phyloP scores from a whole-genome alignment of 1,140 invertebrate species.

The Tetraneura akinire region DNA sequence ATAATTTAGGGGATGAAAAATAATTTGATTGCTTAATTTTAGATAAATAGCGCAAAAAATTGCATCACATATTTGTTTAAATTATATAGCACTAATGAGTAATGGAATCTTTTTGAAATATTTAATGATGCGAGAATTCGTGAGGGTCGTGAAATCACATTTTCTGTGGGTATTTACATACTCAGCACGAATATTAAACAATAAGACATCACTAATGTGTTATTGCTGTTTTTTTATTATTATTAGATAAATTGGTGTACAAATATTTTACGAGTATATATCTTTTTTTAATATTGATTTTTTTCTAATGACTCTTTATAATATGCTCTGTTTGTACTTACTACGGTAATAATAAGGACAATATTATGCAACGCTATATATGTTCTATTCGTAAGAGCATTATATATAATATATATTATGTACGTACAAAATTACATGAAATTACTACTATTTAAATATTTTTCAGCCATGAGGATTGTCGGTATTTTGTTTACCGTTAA shows the following conservation, averaged over 20 bases:
- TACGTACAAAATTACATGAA: not conserved
- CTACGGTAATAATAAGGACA: conserved; percentile 13
- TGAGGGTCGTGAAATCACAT: conserved; percentile 36
- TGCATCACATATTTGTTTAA: conserved; percentile 1
- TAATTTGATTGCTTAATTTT: conserved; percentile 31
- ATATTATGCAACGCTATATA: conserved; percentile 8
- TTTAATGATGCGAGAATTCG: not conserved
- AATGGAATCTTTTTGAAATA: conserved; percentile 33
- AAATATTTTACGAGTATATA: not conserved
- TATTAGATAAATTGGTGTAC: not conserved
- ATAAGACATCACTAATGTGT: conserved; percentile 34
- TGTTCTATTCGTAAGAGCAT: not conserved
- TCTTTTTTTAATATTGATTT: not conserved
- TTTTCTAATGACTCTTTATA: not conserved
- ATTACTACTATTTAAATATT: conserved; percentile 7
- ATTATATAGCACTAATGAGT: not conserved
- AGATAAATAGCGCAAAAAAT: not conserved
- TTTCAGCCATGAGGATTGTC: conserved; percentile 43
- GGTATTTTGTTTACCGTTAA: conserved; percentile 36
- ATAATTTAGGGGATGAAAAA: not conserved
- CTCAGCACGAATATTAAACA: conserved; percentile 21
- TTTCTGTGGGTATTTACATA: conserved; percentile 7
- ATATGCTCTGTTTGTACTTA: not conserved
- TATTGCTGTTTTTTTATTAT: conserved; percentile 27
- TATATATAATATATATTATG: no score